phyloP scores from a whole-genome alignment of 2,888 invertebrate genomes.

The Vesta saturnalis region DNA sequence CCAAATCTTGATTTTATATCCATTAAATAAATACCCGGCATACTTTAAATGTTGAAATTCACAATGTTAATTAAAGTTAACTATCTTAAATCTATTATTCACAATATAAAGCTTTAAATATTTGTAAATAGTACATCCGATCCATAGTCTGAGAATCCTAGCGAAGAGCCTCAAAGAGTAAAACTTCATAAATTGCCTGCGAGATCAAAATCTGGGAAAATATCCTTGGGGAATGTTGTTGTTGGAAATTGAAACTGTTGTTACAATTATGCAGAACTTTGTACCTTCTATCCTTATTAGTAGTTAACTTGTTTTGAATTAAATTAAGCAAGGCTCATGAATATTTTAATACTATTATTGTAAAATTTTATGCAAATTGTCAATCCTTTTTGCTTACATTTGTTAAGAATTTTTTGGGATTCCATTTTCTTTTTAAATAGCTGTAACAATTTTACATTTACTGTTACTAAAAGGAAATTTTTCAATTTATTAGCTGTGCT shows the following conservation, averaged over 20 bases:
- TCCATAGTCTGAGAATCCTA: too few relatives aligned
- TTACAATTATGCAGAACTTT: conserved; percentile 8
- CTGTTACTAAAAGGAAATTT: too few relatives aligned
- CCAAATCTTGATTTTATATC: conserved; percentile 40
- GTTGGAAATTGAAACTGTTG: conserved; percentile 17
- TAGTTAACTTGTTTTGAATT: conserved; percentile 8
- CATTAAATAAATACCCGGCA: conserved; percentile 30
- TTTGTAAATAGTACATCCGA: too few relatives aligned
- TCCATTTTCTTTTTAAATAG: too few relatives aligned
- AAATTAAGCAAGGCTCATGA: neutral
- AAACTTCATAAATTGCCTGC: conserved; percentile 4
- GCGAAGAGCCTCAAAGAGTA: too few relatives aligned
- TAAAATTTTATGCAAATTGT: neutral
- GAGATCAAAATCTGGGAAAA: conserved; percentile 19
- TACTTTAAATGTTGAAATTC: conserved; percentile 33
- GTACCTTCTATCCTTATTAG: conserved; percentile 6
- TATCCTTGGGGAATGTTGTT: conserved; percentile 17
- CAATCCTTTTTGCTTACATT: too few relatives aligned
- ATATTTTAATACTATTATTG: neutral
- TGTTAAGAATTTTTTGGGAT: too few relatives aligned
- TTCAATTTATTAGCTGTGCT: too few relatives aligned
- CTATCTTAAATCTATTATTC: too few relatives aligned
- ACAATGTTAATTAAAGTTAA: too few relatives aligned
- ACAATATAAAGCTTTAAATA: too few relatives aligned
- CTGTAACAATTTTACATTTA: too few relatives aligned